Percentiles rank a stretch among this genome's conserved stretches.
phyloP scores from a whole-genome alignment of 2,888 invertebrate genomes.

The Hedychridium roseum region DNA sequence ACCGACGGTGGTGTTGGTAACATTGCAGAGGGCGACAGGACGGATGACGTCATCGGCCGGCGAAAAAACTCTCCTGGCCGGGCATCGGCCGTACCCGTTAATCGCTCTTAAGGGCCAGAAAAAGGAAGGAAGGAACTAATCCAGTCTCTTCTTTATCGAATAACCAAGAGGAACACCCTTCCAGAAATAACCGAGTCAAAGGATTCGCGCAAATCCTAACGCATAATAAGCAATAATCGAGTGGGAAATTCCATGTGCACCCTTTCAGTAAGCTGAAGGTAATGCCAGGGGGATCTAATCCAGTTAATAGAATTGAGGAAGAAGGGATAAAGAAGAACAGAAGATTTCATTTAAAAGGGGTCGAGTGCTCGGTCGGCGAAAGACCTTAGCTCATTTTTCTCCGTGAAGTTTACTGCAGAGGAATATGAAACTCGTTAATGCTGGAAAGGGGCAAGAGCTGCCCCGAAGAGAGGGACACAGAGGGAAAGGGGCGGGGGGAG shows the following conservation, averaged over 20 bases:
- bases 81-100: slow-evolving; percentile 12
- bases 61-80: slow-evolving; percentile 13
- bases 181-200: slow-evolving; percentile 1
- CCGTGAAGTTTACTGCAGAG: too few relatives aligned
- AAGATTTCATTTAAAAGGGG: slow-evolving; percentile 3
- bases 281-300: too few relatives aligned
- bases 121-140: not conserved
- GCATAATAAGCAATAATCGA: not conserved
- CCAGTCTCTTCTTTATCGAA: too few relatives aligned
- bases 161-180: too few relatives aligned
- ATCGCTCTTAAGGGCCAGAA: slow-evolving; percentile 4
- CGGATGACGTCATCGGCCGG: slow-evolving; percentile 24
- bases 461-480: not conserved
- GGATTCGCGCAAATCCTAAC: slow-evolving; percentile 1
- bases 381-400: too few relatives aligned
- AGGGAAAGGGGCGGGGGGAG: not conserved
- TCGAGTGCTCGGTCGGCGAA: too few relatives aligned
- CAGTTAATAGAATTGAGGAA: not conserved
- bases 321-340: not conserved
- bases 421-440: too few relatives aligned
- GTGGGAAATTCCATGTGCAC: too few relatives aligned
- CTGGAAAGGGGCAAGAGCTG: too few relatives aligned
- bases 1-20: slow-evolving; percentile 14
- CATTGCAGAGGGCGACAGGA: slow-evolving; percentile 13
- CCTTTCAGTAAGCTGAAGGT: too few relatives aligned